Base-by-base conservation (phyloP, 2,888 invertebrate species). In the Ornithoptera alexandrae region DNA sequence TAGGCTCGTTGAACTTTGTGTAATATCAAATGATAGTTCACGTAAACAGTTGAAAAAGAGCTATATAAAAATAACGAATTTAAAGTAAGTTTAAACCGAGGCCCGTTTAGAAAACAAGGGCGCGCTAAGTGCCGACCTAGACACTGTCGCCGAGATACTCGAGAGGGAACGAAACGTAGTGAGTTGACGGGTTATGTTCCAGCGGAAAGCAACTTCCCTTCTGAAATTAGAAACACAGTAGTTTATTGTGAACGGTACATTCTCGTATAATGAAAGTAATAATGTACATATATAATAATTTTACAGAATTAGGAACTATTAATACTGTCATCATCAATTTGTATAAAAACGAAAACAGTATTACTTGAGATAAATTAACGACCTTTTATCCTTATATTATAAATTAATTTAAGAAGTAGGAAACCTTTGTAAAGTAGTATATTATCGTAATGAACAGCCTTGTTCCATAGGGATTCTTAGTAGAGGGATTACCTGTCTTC, bases 51-150 rank as follows among this genome's bases (percentile, higher is more conserved):
- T 57, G 12, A 57, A 57, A 1, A 7, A n/a, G 20, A 57, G 57
- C 57, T 15, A 30, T 12, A 50, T 42, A n/a, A 8, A 65, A 59
- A 30, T 59, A 65, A 59, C 30, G 22, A 12, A 66, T 66, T 53
- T 66, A 60, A 61, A 66, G 2, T 50, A n/a, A 62, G 46, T 46
- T 57, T 58, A 68, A 42, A 59, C 61, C 50, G 5, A 12, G 67
- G 20, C 57, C 30, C 58, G 68, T 68, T 63, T 68, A 50, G 36
- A 30, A 68, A 68, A 68, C 36, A 68, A 36, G 62, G 57, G 50
- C 62, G 46, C 58, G 58, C 46, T 46, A 50, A 68, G 62, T 42
- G 58, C 36, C 63, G 68, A 63, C 68, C 68, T 59, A 68, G 63
- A 68, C 58, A 68, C 22, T 58, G 58, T 46, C 57, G 62, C 53